Evolutionary conservation across 2,888 invertebrate species (phyloP).

Genomic region (Horisme vitalbata): DNA sequence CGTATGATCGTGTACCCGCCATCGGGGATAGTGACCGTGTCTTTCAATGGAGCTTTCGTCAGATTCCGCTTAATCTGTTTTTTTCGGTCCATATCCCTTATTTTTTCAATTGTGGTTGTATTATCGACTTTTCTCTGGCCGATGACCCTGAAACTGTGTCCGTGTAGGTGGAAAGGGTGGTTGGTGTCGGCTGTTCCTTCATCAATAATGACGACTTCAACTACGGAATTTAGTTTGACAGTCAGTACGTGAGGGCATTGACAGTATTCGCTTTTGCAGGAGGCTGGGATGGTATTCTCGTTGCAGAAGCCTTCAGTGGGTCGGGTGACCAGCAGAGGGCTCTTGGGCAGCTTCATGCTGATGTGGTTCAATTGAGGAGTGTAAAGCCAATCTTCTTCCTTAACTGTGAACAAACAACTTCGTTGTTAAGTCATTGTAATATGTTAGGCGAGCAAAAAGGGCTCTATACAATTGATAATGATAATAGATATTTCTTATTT

Average conservation of each 20-base stretch:
- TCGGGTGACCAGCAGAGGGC: constrained; percentile 87
- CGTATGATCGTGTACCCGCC: constrained; percentile 94
- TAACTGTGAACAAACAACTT: constrained; percentile 65
- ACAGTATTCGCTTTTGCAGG: constrained; percentile 88
- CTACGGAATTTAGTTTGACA: constrained; percentile 87
- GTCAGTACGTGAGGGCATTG: constrained; percentile 92
- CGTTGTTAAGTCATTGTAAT: too few relatives aligned
- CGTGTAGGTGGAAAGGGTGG: constrained; percentile 94
- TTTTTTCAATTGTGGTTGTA: constrained; percentile 86
- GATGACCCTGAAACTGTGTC: constrained; percentile 91
- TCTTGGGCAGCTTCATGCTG: constrained; percentile 88
- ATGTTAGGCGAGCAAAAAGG: too few relatives aligned
- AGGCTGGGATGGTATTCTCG: constrained; percentile 83
- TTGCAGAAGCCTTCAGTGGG: constrained; percentile 89
- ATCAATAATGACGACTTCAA: constrained; percentile 93
- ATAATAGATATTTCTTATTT: too few relatives aligned
- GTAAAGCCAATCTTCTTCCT: constrained; percentile 81
- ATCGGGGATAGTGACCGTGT: constrained; percentile 95
- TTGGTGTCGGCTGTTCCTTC: constrained; percentile 92
- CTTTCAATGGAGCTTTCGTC: constrained; percentile 89
- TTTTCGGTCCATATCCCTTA: constrained; percentile 85
- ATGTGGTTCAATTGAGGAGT: constrained; percentile 96
- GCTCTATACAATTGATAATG: too few relatives aligned
- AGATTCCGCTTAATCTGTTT: constrained; percentile 89
- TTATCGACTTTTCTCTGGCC: constrained; percentile 88